Base-by-base conservation (phyloP, 1,140 invertebrate species). In the Myzus persicae region DNA sequence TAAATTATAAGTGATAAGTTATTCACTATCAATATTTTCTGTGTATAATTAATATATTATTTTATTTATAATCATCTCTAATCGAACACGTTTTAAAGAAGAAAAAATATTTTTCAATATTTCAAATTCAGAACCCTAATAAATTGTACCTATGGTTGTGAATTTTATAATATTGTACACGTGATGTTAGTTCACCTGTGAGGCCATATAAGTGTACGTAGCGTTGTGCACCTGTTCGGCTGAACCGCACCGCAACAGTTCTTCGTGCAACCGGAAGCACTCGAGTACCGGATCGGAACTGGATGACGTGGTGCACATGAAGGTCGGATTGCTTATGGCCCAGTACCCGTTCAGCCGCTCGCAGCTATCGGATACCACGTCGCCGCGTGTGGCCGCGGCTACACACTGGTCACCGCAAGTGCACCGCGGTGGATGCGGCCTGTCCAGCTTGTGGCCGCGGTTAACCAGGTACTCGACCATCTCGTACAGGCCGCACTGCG, bases 401-500 rank as follows among this genome's bases (percentile, higher is more conserved):
- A 95, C 96, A 94, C 96, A 96, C 84, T 95, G 95, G 93, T 96
- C 95, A 9, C 95, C 94, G 94, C 97, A 97, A 81, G 95, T 94
- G 94, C 97, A 97, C 93, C 95, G 95, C 0, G 96, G 95, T n/a
- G 95, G 95, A 95, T 97, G 97, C 0, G 97, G 97, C 94, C 95
- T 95, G 2, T 94, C 94, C 36, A 97, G 95, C 0, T 93, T 94
- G 94, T 97, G 96, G 20, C 96, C 96, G 44, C 96, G 94, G 91
- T 96, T 95, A 5, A 97, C 95, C 4, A 98, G 95, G 76, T 97
- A 95, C 94, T 96, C 96, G 31, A 97, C 97, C 40, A 97, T 96
- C 94, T 97, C 96, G 94, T 96, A 97, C 94, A 97, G 96, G 51
- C 97, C 97, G 54, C 95, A 95, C 94, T 97, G 97, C 20, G 97